phyloP scores from a whole-genome alignment of 2,797 vertebrate species.

The Notolabrus celidotus region DNA sequence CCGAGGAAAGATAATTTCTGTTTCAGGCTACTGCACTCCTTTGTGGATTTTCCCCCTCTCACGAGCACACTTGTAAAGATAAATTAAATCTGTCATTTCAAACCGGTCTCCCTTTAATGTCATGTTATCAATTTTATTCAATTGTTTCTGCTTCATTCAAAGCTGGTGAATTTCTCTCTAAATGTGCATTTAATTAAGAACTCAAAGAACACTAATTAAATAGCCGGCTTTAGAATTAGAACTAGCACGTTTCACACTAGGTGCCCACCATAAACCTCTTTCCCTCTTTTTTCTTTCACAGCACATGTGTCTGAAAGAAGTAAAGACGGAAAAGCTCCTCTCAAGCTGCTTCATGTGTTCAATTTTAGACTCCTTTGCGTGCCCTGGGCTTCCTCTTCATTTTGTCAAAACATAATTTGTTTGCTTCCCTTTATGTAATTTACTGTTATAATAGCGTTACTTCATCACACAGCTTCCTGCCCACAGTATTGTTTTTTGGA shows the following conservation, averaged over 20 bases:
- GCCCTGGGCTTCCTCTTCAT: constrained; percentile 56
- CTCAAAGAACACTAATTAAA: constrained; percentile 77
- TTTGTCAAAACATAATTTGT: constrained; percentile 67
- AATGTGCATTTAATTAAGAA: constrained; percentile 76
- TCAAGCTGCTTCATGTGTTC: constrained; percentile 59
- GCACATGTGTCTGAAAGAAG: constrained; percentile 46
- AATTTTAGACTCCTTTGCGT: constrained; percentile 33
- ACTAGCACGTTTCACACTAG: constrained; percentile 49
- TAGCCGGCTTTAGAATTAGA: constrained; percentile 53
- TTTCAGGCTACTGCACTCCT: constrained; percentile 17
- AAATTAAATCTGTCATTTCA: constrained; percentile 58
- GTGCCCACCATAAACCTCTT: constrained; percentile 35
- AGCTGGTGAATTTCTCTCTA: constrained; percentile 53
- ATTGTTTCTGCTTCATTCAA: constrained; percentile 55
- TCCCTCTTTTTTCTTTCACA: constrained; percentile 1
- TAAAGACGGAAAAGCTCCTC: constrained; percentile 48
- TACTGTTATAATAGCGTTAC: constrained; percentile 61
- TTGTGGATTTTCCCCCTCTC: constrained; percentile 26
- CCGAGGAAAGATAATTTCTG: constrained; percentile 17
- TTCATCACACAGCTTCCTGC: constrained; percentile 47
- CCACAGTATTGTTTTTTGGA: constrained; percentile 61
- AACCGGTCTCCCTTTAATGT: constrained; percentile 47
- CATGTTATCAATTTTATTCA: constrained; percentile 53
- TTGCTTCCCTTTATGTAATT: constrained; percentile 66
- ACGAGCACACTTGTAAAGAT: constrained; percentile 40